Percentiles rank a stretch among this genome's conserved stretches.
phyloP scores from a whole-genome alignment of 2,113 vertebrate species.

The Petrocephalus microphthalmus region DNA sequence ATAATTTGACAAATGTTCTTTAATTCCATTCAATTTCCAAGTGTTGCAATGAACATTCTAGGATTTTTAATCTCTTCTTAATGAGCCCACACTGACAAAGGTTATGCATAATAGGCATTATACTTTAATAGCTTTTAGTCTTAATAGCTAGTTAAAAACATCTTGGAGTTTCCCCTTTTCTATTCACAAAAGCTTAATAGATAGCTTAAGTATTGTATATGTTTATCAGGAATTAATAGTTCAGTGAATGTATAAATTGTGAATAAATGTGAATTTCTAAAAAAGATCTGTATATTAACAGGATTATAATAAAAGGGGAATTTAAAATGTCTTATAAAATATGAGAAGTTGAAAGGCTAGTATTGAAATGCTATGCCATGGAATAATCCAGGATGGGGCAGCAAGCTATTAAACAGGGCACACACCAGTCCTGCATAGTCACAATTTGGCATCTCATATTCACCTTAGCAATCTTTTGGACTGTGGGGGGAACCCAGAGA shows the following conservation, averaged over 20 bases:
- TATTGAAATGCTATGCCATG: background rate
- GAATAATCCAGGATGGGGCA: background rate
- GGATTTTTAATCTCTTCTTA: slow-evolving; percentile 29
- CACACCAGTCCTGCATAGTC: background rate
- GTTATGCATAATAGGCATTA: slow-evolving; percentile 33
- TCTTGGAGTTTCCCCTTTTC: background rate
- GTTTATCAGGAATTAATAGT: background rate
- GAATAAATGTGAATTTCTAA: background rate
- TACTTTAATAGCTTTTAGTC: slow-evolving; percentile 42
- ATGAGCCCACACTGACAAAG: slow-evolving; percentile 34
- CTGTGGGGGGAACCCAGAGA: background rate
- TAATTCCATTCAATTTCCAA: slow-evolving; percentile 49
- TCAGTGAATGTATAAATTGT: background rate
- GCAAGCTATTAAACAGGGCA: background rate
- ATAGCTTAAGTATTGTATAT: background rate
- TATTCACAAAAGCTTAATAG: background rate
- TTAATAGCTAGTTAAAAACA: slow-evolving; percentile 36
- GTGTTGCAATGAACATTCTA: slow-evolving; percentile 38
- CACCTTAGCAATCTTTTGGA: background rate
- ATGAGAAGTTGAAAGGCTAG: background rate
- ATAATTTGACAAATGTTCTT: slow-evolving; percentile 64
- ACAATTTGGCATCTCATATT: background rate
- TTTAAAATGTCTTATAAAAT: background rate
- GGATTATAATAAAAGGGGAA: background rate
- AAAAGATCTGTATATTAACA: background rate